phyloP scores from a whole-genome alignment of 2,113 vertebrate genomes.

The Zootoca vivipara region DNA sequence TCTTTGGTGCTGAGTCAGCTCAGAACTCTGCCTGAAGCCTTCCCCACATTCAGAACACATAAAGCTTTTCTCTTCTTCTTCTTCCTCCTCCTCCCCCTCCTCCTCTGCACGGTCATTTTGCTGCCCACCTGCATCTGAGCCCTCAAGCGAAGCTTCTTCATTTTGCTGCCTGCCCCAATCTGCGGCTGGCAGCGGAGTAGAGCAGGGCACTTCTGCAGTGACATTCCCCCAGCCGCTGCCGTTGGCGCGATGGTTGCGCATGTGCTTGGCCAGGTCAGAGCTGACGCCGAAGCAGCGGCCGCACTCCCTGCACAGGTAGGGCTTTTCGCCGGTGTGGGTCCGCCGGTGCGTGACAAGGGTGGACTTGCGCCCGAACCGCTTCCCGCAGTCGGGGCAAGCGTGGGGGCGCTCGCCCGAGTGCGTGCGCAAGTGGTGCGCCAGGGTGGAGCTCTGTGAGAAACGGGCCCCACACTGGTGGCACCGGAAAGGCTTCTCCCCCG shows the following conservation, averaged over 20 bases:
- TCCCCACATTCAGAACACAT: neutral
- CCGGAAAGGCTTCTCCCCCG: constrained; percentile 65
- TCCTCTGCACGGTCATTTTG: neutral
- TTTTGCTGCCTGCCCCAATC: neutral
- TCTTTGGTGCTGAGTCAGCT: neutral
- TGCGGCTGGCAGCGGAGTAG: neutral
- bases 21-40: neutral
- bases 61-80: neutral
- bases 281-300: constrained; percentile 11
- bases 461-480: constrained; percentile 72
- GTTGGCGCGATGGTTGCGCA: neutral
- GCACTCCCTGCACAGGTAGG: neutral
- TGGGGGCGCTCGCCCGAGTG: constrained; percentile 69
- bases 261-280: constrained; percentile 10
- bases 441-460: constrained; percentile 73
- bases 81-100: no score
- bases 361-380: constrained; percentile 74
- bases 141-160: neutral
- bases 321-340: constrained; percentile 74
- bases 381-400: constrained; percentile 71
- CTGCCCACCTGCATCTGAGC: neutral
- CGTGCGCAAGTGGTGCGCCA: constrained; percentile 69
- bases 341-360: constrained; percentile 77
- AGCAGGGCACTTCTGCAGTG: no score
- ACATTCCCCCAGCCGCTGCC: neutral